phyloP scores from a whole-genome alignment of 2,888 invertebrate genomes.

The Acheta domesticus region DNA sequence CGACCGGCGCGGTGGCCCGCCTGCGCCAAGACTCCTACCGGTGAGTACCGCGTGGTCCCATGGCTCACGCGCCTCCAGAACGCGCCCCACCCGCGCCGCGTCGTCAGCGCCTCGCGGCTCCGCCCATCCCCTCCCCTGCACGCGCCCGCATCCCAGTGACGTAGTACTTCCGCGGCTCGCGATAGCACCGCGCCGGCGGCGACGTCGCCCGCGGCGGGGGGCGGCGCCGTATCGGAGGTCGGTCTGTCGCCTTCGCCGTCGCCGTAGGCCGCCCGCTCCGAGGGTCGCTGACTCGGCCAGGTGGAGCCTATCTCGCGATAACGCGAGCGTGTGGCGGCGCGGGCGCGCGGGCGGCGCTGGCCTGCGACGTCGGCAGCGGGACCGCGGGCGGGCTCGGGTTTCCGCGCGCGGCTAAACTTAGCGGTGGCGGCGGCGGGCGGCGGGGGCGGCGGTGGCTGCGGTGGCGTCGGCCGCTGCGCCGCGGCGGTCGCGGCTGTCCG shows the following conservation, averaged over 20 bases:
- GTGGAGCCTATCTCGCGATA: constrained; percentile 10
- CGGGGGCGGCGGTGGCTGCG: neutral
- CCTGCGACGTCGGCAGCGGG: neutral
- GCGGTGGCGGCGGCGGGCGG: neutral
- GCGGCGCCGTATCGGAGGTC: neutral
- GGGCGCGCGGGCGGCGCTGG: neutral
- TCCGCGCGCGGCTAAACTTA: neutral
- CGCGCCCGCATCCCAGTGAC: neutral
- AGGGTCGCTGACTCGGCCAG: neutral
- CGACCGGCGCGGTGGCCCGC: neutral
- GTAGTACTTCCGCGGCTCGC: neutral
- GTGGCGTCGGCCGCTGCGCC: neutral
- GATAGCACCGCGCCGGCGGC: neutral
- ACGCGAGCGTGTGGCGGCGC: neutral
- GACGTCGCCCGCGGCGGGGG: neutral
- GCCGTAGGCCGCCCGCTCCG: neutral
- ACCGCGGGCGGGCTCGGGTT: neutral
- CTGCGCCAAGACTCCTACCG: constrained; percentile 18
- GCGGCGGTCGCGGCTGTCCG: neutral
- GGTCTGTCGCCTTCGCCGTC: neutral
- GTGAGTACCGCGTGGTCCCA: neutral
- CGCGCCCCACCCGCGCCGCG: neutral
- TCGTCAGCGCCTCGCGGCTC: too few relatives aligned
- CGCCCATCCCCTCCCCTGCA: neutral
- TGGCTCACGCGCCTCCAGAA: neutral